phyloP scores from a whole-genome alignment of 2,113 vertebrate species.

The Odocoileus virginianus region DNA sequence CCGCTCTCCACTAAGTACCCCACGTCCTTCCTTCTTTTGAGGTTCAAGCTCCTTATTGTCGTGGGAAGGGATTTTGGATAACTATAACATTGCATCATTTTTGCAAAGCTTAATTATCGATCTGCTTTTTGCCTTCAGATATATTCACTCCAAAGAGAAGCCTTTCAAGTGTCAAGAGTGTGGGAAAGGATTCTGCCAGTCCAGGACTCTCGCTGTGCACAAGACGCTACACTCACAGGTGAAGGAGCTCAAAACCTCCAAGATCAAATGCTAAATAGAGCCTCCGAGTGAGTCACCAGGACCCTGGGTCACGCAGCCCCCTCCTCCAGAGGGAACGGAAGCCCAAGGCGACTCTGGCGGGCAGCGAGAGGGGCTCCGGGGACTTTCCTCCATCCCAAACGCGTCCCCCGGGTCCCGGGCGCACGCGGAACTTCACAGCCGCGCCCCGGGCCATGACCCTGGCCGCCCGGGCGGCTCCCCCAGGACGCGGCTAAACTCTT shows the following conservation, averaged over 20 bases:
- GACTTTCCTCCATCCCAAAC: conserved; percentile 16
- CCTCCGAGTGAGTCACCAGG: conserved; percentile 38
- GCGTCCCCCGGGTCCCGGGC: conserved; percentile 54
- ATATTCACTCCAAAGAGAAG: conserved; percentile 99
- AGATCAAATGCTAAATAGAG: conserved; percentile 89
- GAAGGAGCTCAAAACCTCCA: conserved; percentile 96
- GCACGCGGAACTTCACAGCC: conserved; percentile 52
- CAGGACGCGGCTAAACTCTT: conserved; percentile 80
- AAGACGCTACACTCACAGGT: conserved; percentile 99
- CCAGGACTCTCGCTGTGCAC: conserved; percentile 98
- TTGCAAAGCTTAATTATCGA: neutral
- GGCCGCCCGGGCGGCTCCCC: conserved; percentile 61
- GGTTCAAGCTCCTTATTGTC: neutral
- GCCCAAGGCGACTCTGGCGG: conserved; percentile 33
- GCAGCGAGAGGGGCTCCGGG: conserved; percentile 65
- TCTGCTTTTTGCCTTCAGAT: conserved; percentile 83
- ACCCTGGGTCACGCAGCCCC: conserved; percentile 60
- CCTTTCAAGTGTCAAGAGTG: conserved; percentile 99
- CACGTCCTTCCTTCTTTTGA: neutral
- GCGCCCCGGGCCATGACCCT: conserved; percentile 39
- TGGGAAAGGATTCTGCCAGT: conserved; percentile 99
- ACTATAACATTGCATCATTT: neutral
- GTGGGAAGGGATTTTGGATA: neutral
- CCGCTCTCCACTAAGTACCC: neutral
- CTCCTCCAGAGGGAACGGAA: neutral